Conservation (phyloP, 2,888 invertebrate species). For the Zeuzera pyrina region DNA sequence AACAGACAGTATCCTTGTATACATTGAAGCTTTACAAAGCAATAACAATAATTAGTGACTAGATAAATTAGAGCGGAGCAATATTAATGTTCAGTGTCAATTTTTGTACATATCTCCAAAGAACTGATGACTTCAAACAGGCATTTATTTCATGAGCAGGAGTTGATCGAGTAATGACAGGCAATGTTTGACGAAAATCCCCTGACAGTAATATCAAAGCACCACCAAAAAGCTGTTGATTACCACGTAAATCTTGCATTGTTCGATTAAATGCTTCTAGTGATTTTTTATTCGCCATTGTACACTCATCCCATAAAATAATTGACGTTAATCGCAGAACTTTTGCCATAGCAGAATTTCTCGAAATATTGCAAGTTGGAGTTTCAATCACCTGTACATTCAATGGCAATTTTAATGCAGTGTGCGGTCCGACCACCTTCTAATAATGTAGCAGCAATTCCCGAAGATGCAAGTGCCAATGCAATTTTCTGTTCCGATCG, state of each 20-base stretch:
- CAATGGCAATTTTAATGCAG: slow-evolving; percentile 16
- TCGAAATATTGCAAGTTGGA: slow-evolving; percentile 13
- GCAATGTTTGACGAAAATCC: slow-evolving; percentile 31
- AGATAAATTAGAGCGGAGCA: too few species aligned
- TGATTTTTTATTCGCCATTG: slow-evolving; percentile 14
- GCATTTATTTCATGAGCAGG: slow-evolving; percentile 30
- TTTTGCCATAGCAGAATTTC: slow-evolving; percentile 13
- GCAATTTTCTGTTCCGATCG: slow-evolving; percentile 13
- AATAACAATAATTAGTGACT: too few species aligned
- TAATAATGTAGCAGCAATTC: too few species aligned
- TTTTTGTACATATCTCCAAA: slow-evolving; percentile 21
- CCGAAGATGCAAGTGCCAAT: slow-evolving; percentile 13
- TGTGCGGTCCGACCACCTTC: too few species aligned
- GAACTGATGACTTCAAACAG: slow-evolving; percentile 25
- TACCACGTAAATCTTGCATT: slow-evolving; percentile 16
- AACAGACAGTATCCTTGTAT: too few species aligned
- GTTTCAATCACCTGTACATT: slow-evolving; percentile 16
- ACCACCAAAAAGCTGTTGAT: slow-evolving; percentile 22
- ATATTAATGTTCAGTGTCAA: too few species aligned
- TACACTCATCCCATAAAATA: too few species aligned
- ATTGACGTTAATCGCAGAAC: slow-evolving; percentile 11
- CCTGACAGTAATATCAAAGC: slow-evolving; percentile 25
- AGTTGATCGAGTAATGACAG: slow-evolving; percentile 25
- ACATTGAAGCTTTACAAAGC: too few species aligned
- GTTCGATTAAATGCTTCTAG: slow-evolving; percentile 6